These are phyloP conservation scores for Drosophila kohkoa DNA, from an alignment of 1,140 invertebrate species.

Conservation along the genomic window DNA sequence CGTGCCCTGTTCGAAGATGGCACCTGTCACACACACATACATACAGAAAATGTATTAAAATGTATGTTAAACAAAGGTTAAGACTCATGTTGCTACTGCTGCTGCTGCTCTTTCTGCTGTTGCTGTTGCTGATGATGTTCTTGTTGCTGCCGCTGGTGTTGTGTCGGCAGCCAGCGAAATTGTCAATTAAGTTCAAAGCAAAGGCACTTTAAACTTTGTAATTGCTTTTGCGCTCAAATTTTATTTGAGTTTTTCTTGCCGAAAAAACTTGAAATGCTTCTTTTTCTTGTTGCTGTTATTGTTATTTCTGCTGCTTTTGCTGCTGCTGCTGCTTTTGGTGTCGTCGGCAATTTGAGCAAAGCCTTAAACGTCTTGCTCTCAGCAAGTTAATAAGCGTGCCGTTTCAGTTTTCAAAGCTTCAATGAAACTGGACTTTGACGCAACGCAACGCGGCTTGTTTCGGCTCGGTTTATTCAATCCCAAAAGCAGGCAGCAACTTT, in stretches of 20 bases:
- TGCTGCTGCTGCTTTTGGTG: constrained; percentile 21
- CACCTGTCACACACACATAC: constrained; percentile 87
- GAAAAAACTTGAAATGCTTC: constrained; percentile 30
- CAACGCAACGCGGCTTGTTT: no score
- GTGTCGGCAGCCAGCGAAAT: constrained; percentile 51
- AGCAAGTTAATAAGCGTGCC: constrained; percentile 74
- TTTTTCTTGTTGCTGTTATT: constrained; percentile 31
- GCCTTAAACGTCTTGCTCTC: constrained; percentile 68
- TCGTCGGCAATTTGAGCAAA: constrained; percentile 63
- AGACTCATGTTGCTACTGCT: constrained; percentile 33
- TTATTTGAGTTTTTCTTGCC: constrained; percentile 65
- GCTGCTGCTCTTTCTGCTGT: constrained; percentile 5
- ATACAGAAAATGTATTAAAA: constrained; percentile 1
- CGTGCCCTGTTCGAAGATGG: constrained; percentile 95
- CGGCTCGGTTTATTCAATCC: constrained; percentile 11
- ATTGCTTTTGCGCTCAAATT: constrained; percentile 78
- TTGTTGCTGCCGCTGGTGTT: constrained; percentile 28
- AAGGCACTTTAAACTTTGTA: constrained; percentile 82
- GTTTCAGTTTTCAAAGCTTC: constrained; percentile 62
- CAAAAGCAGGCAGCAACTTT: constrained; percentile 20
- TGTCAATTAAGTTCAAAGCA: constrained; percentile 79
- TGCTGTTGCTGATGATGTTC: constrained; percentile 27
- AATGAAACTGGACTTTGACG: constrained; percentile 43
- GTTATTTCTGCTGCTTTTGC: constrained; percentile 13
- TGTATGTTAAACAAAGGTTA: constrained; percentile 43